Evolutionary conservation across 1,140 invertebrate species (phyloP), one percentile per base, ranked within the genome.

Genomic region (Dermatophagoides farinae): DNA sequence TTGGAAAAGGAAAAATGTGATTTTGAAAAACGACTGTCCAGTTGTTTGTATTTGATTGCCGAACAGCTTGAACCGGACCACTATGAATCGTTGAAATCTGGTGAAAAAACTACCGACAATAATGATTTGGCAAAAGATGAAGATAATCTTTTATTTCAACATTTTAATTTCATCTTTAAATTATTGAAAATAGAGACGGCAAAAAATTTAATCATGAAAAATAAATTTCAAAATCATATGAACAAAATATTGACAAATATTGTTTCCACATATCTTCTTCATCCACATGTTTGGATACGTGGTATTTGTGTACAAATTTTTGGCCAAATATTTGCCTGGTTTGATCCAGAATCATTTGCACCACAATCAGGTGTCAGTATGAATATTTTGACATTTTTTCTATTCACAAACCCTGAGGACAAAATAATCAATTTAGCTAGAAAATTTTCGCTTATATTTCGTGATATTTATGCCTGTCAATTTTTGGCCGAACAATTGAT

Each of bases 211-310:
- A 82, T 46, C 77, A 82, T 70, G 62, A 66, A 65, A 40, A 37
- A 11, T n/a, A 51, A 46, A 41, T 63, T n/a, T 40, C 18, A 1
- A 11, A 49, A 53, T 10, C 8, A 60, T 20, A 14, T 54, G 0
- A 63, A 53, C 25, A 1, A 14, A 39, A 63, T 63, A 38, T 53
- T 53, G 2, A 14, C 18, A 2, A 54, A 31, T 43, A 46, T 60
- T 53, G 38, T 20, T 20, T n/a, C 18, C 1, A 23, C n/a, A 14
- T 61, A 66, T 50, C 70, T 83, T 20, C 67, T 80, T 10, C 75
- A 84, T 69, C 76, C 79, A 18, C 82, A 85, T 68, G 71, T 77
- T 41, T 84, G 82, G 82, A 83, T 91, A 2, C 77, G 87, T 57
- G 72, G 87, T 49, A 77, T 77, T 57, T 77, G 85, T 14, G 76